Conservation (phyloP, 2,797 vertebrate genomes). For the Megaceryle alcyon region DNA sequence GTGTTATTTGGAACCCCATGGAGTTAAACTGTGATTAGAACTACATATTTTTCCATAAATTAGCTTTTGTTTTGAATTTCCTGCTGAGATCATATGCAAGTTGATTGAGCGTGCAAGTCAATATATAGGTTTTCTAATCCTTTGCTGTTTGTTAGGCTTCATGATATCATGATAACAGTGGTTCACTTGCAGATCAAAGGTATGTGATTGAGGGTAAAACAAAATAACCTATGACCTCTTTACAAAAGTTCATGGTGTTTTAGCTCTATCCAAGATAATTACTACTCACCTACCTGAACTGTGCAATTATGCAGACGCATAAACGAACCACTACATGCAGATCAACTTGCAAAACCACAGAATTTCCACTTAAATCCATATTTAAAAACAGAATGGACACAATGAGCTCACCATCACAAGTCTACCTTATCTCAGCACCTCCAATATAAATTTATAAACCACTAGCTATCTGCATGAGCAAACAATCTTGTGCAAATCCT, state of each 20-base stretch:
- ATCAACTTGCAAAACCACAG: background rate
- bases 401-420: background rate
- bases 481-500: background rate
- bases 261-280: background rate
- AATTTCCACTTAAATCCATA: background rate
- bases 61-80: slow-evolving; percentile 82
- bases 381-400: background rate
- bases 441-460: background rate
- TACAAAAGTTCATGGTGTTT: background rate
- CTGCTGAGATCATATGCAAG: slow-evolving; percentile 81
- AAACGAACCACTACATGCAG: background rate
- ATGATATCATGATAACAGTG: slow-evolving; percentile 26
- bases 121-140: slow-evolving; percentile 74
- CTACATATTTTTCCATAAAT: slow-evolving; percentile 88
- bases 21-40: slow-evolving; percentile 84
- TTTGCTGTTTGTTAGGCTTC: slow-evolving; percentile 71
- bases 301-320: background rate
- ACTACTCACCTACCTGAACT: background rate
- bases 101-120: slow-evolving; percentile 75
- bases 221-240: slow-evolving; percentile 8
- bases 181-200: slow-evolving; percentile 62
- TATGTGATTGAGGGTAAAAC: background rate
- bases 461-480: background rate
- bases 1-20: slow-evolving; percentile 82
- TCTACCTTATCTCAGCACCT: background rate